Conservation (phyloP, 2,888 invertebrate species). For the Acrobeloides nanus region DNA sequence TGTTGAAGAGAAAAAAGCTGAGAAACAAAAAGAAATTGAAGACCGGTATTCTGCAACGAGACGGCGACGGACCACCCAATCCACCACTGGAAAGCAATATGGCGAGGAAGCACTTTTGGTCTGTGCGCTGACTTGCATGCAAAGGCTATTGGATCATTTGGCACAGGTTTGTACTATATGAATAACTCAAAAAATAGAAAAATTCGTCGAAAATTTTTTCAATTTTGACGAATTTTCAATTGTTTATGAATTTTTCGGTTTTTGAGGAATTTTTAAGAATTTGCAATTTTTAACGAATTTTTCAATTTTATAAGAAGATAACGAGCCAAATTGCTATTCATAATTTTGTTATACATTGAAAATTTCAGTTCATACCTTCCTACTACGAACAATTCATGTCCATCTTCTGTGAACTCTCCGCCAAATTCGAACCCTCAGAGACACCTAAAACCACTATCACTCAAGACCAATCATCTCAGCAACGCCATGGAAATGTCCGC, state of each 20-base stretch:
- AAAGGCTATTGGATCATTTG: slow-evolving; percentile 35
- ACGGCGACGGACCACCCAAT: slow-evolving; percentile 8
- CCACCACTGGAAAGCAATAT: slow-evolving; percentile 16
- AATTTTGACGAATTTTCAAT: too few species aligned
- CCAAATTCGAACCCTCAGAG: slow-evolving; percentile 7
- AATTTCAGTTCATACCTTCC: slow-evolving; percentile 5
- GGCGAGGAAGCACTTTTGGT: slow-evolving; percentile 32
- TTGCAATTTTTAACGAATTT: background rate
- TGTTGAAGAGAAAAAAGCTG: slow-evolving; percentile 2
- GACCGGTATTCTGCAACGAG: slow-evolving; percentile 10
- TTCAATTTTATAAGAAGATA: background rate
- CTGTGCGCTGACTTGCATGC: slow-evolving; percentile 41
- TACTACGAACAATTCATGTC: slow-evolving; percentile 15
- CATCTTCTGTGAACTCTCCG: slow-evolving; percentile 9
- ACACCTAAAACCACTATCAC: background rate
- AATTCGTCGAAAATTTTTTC: too few species aligned
- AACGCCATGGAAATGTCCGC: slow-evolving; percentile 7
- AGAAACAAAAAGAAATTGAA: slow-evolving; percentile 8
- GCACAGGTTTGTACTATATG: slow-evolving; percentile 3
- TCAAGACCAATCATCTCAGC: slow-evolving; percentile 5
- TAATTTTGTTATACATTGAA: background rate
- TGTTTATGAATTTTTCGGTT: too few species aligned
- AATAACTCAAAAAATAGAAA: too few species aligned
- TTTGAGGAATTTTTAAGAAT: background rate
- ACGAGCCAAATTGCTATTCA: background rate